Percentiles rank a stretch among this genome's conserved stretches.
These are phyloP conservation scores for Pelochelys cantorii DNA, from an alignment of 2,797 vertebrate genomes.

Conservation along the genomic window DNA sequence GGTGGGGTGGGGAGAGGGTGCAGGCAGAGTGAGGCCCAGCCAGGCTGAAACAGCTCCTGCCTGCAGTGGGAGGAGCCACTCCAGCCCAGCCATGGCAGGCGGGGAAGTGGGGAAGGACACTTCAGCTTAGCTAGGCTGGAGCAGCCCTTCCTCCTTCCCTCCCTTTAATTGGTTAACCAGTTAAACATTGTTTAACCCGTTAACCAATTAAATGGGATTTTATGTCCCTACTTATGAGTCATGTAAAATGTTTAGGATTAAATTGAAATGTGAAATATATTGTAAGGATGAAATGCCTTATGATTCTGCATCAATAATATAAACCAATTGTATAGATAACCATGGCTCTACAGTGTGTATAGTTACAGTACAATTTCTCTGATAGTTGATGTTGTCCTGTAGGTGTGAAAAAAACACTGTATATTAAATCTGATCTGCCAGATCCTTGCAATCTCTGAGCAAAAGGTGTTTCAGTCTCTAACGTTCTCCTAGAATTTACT, in stretches of 20 bases:
- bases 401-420: neutral
- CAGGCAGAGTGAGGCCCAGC: no score
- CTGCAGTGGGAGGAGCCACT: no score
- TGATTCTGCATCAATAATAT: neutral
- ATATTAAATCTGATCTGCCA: slow-evolving; percentile 12
- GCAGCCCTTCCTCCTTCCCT: no score
- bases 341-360: neutral
- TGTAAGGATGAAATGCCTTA: neutral
- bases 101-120: no score
- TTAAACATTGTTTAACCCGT: no score
- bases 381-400: neutral
- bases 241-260: neutral
- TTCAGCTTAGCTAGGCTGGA: no score
- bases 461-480: slow-evolving; percentile 16
- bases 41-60: no score
- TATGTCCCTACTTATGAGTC: neutral
- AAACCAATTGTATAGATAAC: neutral
- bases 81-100: no score
- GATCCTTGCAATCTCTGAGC: neutral
- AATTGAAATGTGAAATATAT: neutral
- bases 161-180: no score
- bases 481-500: slow-evolving; percentile 1
- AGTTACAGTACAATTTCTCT: neutral
- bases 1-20: no score
- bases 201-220: no score